phyloP scores from a whole-genome alignment of 2,888 invertebrate species.

The Sinopyrophorus schimmeli region DNA sequence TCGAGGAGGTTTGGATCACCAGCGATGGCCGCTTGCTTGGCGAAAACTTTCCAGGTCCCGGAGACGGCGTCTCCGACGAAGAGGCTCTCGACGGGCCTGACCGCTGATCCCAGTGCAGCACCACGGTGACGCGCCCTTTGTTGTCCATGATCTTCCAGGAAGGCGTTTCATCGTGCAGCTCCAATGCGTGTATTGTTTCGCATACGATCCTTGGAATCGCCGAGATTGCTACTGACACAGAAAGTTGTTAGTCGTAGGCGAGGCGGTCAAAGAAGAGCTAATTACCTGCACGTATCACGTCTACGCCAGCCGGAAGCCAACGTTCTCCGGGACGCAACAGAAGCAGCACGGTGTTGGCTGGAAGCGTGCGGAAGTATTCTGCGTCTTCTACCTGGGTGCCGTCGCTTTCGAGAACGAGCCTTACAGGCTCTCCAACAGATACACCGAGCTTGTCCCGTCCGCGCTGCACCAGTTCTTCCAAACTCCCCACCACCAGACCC shows the following conservation, averaged over 20 bases:
- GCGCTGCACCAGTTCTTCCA: slow-evolving; percentile 71
- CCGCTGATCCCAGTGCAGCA: slow-evolving; percentile 95
- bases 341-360: slow-evolving; percentile 87
- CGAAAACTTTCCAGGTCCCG: slow-evolving; percentile 61
- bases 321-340: slow-evolving; percentile 87
- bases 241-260: slow-evolving; percentile 23
- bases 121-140: slow-evolving; percentile 95
- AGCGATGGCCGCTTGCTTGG: slow-evolving; percentile 69
- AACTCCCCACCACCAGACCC: slow-evolving; percentile 89
- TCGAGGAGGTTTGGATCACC: slow-evolving; percentile 71
- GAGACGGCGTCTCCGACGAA: slow-evolving; percentile 60
- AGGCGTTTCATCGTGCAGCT: slow-evolving; percentile 94
- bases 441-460: slow-evolving; percentile 91
- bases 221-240: slow-evolving; percentile 76
- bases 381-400: slow-evolving; percentile 97
- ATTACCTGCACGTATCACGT: slow-evolving; percentile 93
- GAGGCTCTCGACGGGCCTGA: slow-evolving; percentile 61
- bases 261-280: no score
- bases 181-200: slow-evolving; percentile 94
- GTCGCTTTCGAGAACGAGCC: slow-evolving; percentile 91
- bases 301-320: slow-evolving; percentile 92
- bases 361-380: slow-evolving; percentile 92
- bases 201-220: slow-evolving; percentile 96
- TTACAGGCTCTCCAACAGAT: slow-evolving; percentile 82
- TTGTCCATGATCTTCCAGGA: slow-evolving; percentile 99